phyloP scores from a whole-genome alignment of 2,888 invertebrate genomes.

The Campoplex nolae region DNA sequence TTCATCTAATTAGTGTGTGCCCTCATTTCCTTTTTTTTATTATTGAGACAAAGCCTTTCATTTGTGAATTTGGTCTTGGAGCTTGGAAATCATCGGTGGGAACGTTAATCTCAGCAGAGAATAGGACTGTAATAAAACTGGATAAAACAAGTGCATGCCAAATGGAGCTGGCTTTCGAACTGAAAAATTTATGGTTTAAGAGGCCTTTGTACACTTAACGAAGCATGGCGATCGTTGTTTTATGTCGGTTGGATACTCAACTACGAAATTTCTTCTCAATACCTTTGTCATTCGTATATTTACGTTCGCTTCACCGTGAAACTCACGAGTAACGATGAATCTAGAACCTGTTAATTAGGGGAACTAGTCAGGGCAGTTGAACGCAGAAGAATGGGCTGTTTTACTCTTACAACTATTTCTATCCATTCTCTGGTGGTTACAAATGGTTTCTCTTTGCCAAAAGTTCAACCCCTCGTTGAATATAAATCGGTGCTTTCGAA shows the following conservation, averaged over 20 bases:
- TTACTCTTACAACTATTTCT: slow-evolving; percentile 34
- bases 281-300: slow-evolving; percentile 15
- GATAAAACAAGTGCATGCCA: background rate
- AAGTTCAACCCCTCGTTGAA: slow-evolving; percentile 26
- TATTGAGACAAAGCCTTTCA: background rate
- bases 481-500: slow-evolving; percentile 59
- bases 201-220: slow-evolving; percentile 1
- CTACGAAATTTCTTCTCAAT: slow-evolving; percentile 46
- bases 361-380: slow-evolving; percentile 28
- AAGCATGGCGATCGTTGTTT: slow-evolving; percentile 10
- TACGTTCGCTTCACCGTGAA: slow-evolving; percentile 15
- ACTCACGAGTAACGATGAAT: slow-evolving; percentile 63
- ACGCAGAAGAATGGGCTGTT: slow-evolving; percentile 32
- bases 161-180: slow-evolving; percentile 4
- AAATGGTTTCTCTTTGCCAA: slow-evolving; percentile 47
- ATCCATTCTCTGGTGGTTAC: slow-evolving; percentile 36
- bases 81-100: too few species aligned
- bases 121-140: background rate
- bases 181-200: slow-evolving; percentile 35
- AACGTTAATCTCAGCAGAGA: background rate
- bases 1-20: background rate
- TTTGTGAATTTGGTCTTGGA: background rate
- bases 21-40: background rate
- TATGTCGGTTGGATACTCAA: slow-evolving; percentile 1
- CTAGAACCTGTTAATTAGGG: slow-evolving; percentile 63